Evolutionary conservation across 2,888 invertebrate species (phyloP), one percentile per base, ranked within the genome.

Genomic region (Abrostola triplasia): DNA sequence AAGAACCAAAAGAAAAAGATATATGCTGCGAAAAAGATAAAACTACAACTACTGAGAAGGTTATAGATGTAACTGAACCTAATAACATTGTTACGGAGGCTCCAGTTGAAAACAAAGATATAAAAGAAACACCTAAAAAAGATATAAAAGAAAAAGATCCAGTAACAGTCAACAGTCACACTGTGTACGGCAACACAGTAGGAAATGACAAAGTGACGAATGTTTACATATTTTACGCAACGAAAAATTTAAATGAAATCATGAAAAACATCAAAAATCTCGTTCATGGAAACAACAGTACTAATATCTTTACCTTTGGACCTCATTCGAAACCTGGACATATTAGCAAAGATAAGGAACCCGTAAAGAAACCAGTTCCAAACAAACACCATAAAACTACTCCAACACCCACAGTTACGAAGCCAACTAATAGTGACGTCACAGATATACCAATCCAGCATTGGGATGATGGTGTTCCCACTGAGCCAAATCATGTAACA

Each of bases 191-290:
- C 0, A 89, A 86, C 41, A 76, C 87, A 1, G 70, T 87, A 11
- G 87, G 84, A 0, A 88, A 84, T 24, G 87, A 83, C 0, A 84
- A 90, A 68, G 88, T 90, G 0, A 90, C 89, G 0, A 92, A 92
- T 48, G 77, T 92, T 42, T 92, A 84, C 54, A 81, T 92, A 47
- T 90, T 90, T 51, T 83, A 88, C 59, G 80, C 84, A 5, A 79
- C 75, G 5, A 70, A 82, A 24, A 67, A 80, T 12, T 44, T 76
- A 6, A 71, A 76, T 36, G 62, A 71, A 1, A 59, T 79, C 5
- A 63, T 83, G n/a, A 72, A 76, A 11, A 65, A 76, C n/a, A 60
- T 84, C 0, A 76, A 79, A 47, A 75, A 71, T 0, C 58, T 72
- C 10, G 59, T 50, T 13, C 79, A 77, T 49, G 72, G 62, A 11